Percentiles rank a stretch among this genome's conserved stretches.
These are phyloP conservation scores for Caenorhabditis elegans DNA, from an alignment of 1,140 invertebrate species.

Conservation along the genomic window WBcel235 BX284603.4:7649501-7650000, in stretches of 20 bases:
- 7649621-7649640: background rate
- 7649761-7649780: background rate
- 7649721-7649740: background rate
- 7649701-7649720: background rate
- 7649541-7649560: slow-evolving; percentile 9
- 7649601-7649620: background rate
- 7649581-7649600: background rate
- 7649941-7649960: slow-evolving; percentile 18
- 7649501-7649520: too few relatives aligned
- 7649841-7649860: background rate
- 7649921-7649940: background rate
- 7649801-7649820: background rate
- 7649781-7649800: too few relatives aligned
- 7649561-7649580: slow-evolving; percentile 12
- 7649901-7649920: background rate
- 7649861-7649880: background rate
- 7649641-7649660: background rate
- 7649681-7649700: background rate
- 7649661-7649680: background rate
- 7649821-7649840: slow-evolving; percentile 11
- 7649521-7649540: background rate
- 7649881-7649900: background rate
- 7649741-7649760: background rate
- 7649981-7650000: slow-evolving; percentile 15
- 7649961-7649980: slow-evolving; percentile 22